A percentile compares a stretch with the other conserved stretches of the same genome.
phyloP scores from a whole-genome alignment of 2,797 vertebrate genomes.

The Tarsius wallacei region DNA sequence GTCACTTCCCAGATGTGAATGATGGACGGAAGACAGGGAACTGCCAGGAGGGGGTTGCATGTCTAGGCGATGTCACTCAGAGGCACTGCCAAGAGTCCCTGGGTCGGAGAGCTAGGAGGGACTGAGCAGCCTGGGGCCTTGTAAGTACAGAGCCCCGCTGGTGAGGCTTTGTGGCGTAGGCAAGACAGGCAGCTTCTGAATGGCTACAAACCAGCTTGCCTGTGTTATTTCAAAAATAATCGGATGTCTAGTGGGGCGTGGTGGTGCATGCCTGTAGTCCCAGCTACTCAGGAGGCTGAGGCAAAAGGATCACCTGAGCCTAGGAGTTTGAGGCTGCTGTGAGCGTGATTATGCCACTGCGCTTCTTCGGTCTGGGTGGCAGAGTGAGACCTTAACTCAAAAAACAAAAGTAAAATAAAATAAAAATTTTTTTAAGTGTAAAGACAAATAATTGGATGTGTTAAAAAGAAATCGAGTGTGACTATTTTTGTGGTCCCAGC shows the following conservation, averaged over 20 bases:
- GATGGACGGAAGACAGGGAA: not conserved
- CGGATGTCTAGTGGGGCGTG: not conserved
- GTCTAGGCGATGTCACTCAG: not conserved
- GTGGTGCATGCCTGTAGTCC: not conserved
- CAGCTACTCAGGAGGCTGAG: not conserved
- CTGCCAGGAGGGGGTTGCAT: not conserved
- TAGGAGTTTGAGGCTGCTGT: not conserved
- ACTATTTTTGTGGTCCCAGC: not conserved
- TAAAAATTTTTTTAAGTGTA: not conserved
- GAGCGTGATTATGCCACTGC: not conserved
- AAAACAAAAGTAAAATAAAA: not conserved
- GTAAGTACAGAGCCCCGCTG: no score
- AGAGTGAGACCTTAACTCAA: not conserved
- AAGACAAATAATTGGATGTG: not conserved
- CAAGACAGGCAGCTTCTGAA: not conserved
- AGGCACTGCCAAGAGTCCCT: fast-evolving
- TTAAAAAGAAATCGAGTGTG: not conserved
- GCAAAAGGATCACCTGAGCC: not conserved
- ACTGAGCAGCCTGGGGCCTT: not conserved
- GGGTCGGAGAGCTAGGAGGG: no score
- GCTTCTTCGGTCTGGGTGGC: not conserved
- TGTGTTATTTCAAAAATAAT: not conserved
- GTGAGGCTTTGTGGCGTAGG: not conserved
- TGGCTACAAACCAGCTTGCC: not conserved
- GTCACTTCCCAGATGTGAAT: not conserved